Base-by-base conservation (phyloP, 2,797 vertebrate genomes). In the Gobio occitaniae region DNA sequence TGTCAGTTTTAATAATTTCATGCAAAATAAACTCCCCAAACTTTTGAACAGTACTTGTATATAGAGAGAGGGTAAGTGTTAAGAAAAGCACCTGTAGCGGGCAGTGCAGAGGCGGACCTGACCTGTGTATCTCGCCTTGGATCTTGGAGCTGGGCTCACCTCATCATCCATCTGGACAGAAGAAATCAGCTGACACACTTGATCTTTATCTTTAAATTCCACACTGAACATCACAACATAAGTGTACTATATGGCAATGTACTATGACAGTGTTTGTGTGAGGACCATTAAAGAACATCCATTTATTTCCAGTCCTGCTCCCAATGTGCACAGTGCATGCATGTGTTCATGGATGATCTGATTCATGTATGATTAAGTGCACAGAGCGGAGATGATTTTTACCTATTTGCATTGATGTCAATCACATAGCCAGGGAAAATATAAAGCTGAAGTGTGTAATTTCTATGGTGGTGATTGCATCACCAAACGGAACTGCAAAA, bases 51-150 rank as follows among this genome's bases (percentile, higher is more conserved):
- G 9, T 11, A 7, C 47, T 48, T 21, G 1, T 21, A 50, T 3
- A 47, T 71, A 72, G 6, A 25, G 25, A 52, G 47, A 29, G 12
- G 8, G 13, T 66, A 81, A 15, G 13, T 13, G 21, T 48, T 76
- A 84, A 84, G 38, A 78, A 44, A 54, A 75, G 9, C 91, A 99
- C 98, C 98, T 99, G 77, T 99, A 99, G 80, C 98, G 97, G 90
- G 98, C 98, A 29, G 98, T 97, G 92, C 98, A 99, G 90, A 99
- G 97, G 88, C 97, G 98, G 89, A 99, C 97, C 92, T 97, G 98
- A 92, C 97, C 97, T 90, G 97, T 97, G 94, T 98, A 98, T 92
- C 96, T 97, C 92, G 96, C 94, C 94, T 97, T 98, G 93, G 97
- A 95, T 92, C 94, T 94, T 92, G 96, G 94, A 92, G 94, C 95